phyloP scores from a whole-genome alignment of 2,888 invertebrate species.

The Phorcus lineatus region DNA sequence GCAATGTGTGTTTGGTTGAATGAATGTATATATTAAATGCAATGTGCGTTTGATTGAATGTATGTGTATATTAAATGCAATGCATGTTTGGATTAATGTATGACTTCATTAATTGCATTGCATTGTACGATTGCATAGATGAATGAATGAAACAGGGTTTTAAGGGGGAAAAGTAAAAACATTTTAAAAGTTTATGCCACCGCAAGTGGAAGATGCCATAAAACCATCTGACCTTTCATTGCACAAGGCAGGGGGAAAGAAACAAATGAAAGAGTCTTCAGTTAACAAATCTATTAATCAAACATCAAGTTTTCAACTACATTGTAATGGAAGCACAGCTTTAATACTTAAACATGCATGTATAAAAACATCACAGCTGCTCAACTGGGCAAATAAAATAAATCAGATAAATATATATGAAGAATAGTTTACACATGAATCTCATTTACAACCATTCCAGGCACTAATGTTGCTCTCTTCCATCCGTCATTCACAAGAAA shows the following conservation, averaged over 20 bases:
- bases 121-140: too few species aligned
- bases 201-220: too few species aligned
- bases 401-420: background rate
- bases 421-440: conserved; percentile 8
- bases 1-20: too few species aligned
- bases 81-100: too few species aligned
- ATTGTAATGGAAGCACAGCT: conserved; percentile 25
- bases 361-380: conserved; percentile 23
- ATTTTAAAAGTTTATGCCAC: too few species aligned
- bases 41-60: too few species aligned
- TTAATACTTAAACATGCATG: conserved; percentile 25
- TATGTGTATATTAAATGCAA: too few species aligned
- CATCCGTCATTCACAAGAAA: too few species aligned
- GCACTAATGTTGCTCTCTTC: background rate
- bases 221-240: background rate
- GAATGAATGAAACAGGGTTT: too few species aligned
- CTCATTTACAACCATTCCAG: background rate
- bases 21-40: too few species aligned
- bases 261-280: background rate
- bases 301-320: background rate
- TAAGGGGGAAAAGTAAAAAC: too few species aligned
- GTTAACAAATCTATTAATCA: conserved; percentile 6
- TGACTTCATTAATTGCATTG: too few species aligned
- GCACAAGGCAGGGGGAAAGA: background rate
- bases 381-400: conserved; percentile 23